Evolutionary conservation across 2,888 invertebrate genomes (phyloP).

Genomic region (Agonum fuliginosum): DNA sequence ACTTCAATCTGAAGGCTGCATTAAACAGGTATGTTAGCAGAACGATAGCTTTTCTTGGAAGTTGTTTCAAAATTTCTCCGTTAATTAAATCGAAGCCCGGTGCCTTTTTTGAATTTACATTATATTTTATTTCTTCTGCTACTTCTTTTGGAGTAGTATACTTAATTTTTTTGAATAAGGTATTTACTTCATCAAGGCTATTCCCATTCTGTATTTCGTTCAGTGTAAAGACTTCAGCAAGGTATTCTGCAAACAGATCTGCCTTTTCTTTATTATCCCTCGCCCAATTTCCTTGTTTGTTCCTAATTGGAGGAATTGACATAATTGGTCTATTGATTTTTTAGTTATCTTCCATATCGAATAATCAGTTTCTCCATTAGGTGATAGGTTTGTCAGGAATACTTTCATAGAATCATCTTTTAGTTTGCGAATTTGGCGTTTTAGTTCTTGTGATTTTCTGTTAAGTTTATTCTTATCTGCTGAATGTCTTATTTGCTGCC

Average conservation of each 20-base stretch:
- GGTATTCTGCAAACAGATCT: constrained; percentile 61
- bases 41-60: no score
- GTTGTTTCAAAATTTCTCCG: constrained; percentile 60
- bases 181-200: constrained; percentile 39
- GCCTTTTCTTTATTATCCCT: constrained; percentile 62
- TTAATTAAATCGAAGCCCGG: constrained; percentile 65
- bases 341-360: constrained; percentile 59
- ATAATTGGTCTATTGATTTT: constrained; percentile 45
- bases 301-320: constrained; percentile 61
- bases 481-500: constrained; percentile 9
- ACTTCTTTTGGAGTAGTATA: constrained; percentile 35
- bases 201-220: constrained; percentile 30
- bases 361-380: constrained; percentile 51
- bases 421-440: constrained; percentile 41
- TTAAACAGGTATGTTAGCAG: constrained; percentile 64
- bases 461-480: constrained; percentile 1
- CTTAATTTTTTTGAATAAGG: constrained; percentile 53
- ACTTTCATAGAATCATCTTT: constrained; percentile 48
- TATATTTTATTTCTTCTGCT: constrained; percentile 33
- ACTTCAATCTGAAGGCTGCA: constrained; percentile 62
- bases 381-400: constrained; percentile 57
- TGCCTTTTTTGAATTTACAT: constrained; percentile 60
- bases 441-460: constrained; percentile 13
- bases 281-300: constrained; percentile 60
- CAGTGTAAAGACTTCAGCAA: constrained; percentile 61